Evolutionary conservation across 2,888 invertebrate species (phyloP), one percentile per base, ranked within the genome.

Genomic region (Pocota personata): DNA sequence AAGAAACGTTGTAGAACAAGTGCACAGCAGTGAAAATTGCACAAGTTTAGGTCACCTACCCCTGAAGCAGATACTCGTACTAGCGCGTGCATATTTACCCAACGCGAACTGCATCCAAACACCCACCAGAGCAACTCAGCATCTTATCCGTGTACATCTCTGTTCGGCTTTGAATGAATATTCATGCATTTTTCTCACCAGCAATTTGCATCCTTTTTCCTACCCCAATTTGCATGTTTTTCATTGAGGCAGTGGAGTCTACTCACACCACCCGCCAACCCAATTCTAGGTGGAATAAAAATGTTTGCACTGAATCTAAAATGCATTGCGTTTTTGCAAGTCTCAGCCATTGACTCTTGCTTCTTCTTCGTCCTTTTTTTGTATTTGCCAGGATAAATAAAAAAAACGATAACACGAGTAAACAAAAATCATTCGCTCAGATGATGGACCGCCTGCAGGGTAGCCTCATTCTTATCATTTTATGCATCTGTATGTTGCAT

Each of bases 301-400:
- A 37, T 84, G 79, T 84, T 84, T 84, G 82, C 86, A 72, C 62
- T 72, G 67, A 80, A 86, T 86, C 67, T 86, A 86, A 86, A 77
- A 86, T 86, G 86, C 82, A 86, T 86, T 86, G 80, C 86, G 80
- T 80, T 86, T 86, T 77, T 86, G 86, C 86, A 82, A 80, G 79
- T 80, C 57, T 4, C 78, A 78, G 71, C 46, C 76, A 52, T 50
- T 76, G 82, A 75, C 72, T 83, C 77, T 30, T 3, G 58, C 35
- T 24, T 21, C 6, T 43, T 30, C 21, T 21, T 72, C 48, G 16
- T 58, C 35, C 50, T 48, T 37, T 52, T 46, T 24, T 16, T 46
- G 43, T 86, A 82, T 86, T 86, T 86, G 82, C 82, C 75, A 75
- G 79, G 73, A 84, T 50, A 83, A 77, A 73, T 78, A 78, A 30